Evolutionary conservation across 2,888 invertebrate species (phyloP).

Genomic region (Perithous albicinctus): DNA sequence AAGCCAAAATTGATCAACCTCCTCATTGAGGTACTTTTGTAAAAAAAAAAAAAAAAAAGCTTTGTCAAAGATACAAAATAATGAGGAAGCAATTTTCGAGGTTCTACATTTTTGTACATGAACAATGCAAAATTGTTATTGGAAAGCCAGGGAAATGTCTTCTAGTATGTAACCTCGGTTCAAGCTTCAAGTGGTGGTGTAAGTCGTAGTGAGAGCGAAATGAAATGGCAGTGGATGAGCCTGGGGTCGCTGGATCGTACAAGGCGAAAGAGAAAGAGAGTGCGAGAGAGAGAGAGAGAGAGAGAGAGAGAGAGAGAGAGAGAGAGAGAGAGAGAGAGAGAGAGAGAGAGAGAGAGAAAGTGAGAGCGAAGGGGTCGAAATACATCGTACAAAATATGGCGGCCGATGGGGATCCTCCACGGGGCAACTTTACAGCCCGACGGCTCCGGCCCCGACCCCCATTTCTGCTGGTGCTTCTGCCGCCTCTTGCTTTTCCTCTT

Average conservation of each 20-base stretch:
- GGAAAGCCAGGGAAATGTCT: conserved; percentile 5
- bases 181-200: conserved; percentile 16
- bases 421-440: conserved; percentile 83
- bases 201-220: conserved; percentile 63
- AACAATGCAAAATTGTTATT: background rate
- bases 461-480: conserved; percentile 39
- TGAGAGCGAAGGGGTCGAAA: conserved; percentile 72
- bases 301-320: conserved; percentile 56
- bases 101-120: too few relatives aligned
- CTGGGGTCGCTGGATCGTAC: conserved; percentile 59
- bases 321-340: conserved; percentile 49
- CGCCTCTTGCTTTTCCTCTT: conserved; percentile 65
- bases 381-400: conserved; percentile 83
- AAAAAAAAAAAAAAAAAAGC: too few relatives aligned
- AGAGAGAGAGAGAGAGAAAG: conserved; percentile 1
- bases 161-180: background rate
- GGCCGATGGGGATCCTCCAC: conserved; percentile 82
- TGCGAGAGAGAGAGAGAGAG: conserved; percentile 59
- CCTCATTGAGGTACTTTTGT: too few relatives aligned
- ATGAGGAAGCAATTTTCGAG: too few relatives aligned
- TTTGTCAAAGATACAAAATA: too few relatives aligned
- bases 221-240: conserved; percentile 72
- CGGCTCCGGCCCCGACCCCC: conserved; percentile 70
- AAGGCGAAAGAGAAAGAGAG: conserved; percentile 56
- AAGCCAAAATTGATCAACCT: too few relatives aligned